A percentile compares a stretch with the other conserved stretches of the same genome.
Conservation (phyloP, 2,113 vertebrate genomes). For the Nanorana parkeri region DNA sequence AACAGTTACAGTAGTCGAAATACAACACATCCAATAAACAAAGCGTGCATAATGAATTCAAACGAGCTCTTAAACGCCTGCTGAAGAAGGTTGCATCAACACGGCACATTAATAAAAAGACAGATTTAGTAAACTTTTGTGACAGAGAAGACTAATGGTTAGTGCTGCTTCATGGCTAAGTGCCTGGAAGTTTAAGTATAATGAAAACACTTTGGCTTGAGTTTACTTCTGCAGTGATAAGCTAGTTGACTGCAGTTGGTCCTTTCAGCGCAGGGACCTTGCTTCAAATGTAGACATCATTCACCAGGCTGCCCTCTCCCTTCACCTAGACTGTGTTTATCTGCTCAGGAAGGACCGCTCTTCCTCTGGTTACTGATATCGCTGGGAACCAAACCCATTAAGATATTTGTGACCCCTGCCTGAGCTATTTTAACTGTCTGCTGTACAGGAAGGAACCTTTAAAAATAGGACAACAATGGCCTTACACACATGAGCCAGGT, state of each 20-base stretch:
- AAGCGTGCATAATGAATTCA: background rate
- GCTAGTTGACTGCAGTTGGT: background rate
- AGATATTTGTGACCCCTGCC: slow-evolving; percentile 78
- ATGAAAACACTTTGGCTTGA: slow-evolving; percentile 5
- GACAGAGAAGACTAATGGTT: slow-evolving; percentile 6
- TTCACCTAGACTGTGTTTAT: slow-evolving; percentile 68
- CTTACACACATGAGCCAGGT: slow-evolving; percentile 71
- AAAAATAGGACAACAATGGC: slow-evolving; percentile 87
- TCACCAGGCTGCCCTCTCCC: slow-evolving; percentile 48
- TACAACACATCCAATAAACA: background rate
- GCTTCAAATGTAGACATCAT: background rate
- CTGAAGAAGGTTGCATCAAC: background rate
- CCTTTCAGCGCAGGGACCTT: slow-evolving; percentile 14
- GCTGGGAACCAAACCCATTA: slow-evolving; percentile 80
- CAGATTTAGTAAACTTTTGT: background rate
- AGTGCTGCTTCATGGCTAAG: background rate
- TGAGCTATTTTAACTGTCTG: slow-evolving; percentile 80
- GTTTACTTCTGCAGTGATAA: slow-evolving; percentile 15
- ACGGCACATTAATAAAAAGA: background rate
- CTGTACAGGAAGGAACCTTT: slow-evolving; percentile 84
- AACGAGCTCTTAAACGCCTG: background rate
- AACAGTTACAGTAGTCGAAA: background rate
- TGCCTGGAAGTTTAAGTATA: slow-evolving; percentile 10
- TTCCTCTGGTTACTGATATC: slow-evolving; percentile 77
- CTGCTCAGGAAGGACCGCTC: slow-evolving; percentile 77